These are phyloP conservation scores for Drosophila falleni DNA, from an alignment of 2,888 invertebrate genomes.

Conservation along the genomic window DNA sequence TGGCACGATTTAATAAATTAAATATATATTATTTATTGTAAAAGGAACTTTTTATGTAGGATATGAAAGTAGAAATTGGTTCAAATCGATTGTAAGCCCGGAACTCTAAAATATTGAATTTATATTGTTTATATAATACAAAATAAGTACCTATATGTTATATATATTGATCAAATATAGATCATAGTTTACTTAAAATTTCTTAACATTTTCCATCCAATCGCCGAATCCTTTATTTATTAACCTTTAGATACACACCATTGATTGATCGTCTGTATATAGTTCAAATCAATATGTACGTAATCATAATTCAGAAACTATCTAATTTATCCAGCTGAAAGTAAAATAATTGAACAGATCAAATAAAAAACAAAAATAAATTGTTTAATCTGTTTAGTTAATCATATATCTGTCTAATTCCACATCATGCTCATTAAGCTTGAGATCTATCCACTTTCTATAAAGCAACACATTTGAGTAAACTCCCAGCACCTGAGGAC, in stretches of 20 bases:
- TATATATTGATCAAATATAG: no score
- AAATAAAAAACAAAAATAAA: background rate
- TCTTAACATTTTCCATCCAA: no score
- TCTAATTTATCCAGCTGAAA: background rate
- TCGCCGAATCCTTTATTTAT: no score
- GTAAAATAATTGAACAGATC: background rate
- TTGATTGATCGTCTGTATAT: background rate
- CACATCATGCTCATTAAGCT: constrained; percentile 56
- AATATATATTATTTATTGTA: no score
- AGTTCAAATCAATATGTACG: background rate
- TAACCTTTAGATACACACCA: background rate
- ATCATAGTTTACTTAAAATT: no score
- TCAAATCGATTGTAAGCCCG: no score
- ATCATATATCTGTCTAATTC: constrained; percentile 64
- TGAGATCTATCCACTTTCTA: constrained; percentile 62
- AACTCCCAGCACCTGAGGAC: constrained; percentile 59
- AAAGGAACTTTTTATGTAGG: no score
- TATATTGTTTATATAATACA: no score
- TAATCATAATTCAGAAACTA: background rate
- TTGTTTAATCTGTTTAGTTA: background rate
- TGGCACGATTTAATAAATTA: no score
- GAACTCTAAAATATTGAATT: no score
- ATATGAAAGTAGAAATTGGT: no score
- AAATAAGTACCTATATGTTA: no score
- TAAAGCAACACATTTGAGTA: constrained; percentile 61